Evolutionary conservation across 2,888 invertebrate genomes (phyloP).

Genomic region (Tipula vernalis): DNA sequence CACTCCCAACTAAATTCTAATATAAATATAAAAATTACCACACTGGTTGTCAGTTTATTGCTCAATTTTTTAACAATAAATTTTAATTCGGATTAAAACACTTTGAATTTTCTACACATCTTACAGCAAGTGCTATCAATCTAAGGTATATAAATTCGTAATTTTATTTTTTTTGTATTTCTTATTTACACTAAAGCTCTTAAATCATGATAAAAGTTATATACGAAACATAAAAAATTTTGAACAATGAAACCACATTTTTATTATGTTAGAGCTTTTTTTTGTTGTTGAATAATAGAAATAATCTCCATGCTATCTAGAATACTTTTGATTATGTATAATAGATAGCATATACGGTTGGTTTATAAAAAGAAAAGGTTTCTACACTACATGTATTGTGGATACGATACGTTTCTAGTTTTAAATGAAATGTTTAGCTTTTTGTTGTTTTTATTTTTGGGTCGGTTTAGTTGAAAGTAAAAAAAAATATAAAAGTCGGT

Average conservation of each 20-base stretch:
- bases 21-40: too few species aligned
- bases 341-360: neutral
- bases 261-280: neutral
- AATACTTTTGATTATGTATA: neutral
- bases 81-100: too few species aligned
- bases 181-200: neutral
- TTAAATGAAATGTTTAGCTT: neutral
- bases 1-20: too few species aligned
- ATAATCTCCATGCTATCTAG: neutral
- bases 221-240: neutral
- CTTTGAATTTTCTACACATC: too few species aligned
- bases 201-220: neutral
- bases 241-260: neutral
- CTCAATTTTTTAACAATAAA: too few species aligned
- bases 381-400: neutral
- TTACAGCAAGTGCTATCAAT: too few species aligned
- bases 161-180: neutral
- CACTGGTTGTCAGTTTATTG: too few species aligned
- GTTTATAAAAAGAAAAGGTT: neutral
- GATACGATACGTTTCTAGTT: too few species aligned
- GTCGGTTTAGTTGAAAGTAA: neutral
- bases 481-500: too few species aligned
- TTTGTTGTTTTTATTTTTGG: neutral
- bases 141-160: too few species aligned
- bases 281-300: neutral